These are phyloP conservation scores for Stenchaetothrips biformis DNA, from an alignment of 2,888 invertebrate genomes.

Conservation along the genomic window DNA sequence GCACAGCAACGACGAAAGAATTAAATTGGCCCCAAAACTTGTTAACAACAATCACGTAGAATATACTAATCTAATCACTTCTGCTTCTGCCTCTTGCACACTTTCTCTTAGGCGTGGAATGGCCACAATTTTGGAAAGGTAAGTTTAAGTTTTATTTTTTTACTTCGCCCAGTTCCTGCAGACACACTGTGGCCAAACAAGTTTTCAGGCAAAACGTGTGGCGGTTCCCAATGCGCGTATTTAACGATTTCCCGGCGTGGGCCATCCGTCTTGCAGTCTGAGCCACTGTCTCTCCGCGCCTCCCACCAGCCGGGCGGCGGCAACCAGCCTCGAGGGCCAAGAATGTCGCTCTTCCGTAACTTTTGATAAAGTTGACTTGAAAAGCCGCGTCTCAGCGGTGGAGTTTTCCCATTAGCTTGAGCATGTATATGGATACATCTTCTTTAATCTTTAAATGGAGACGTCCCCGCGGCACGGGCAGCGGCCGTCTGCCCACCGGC, in stretches of 20 bases:
- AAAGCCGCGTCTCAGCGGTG: conserved; percentile 6
- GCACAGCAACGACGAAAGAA: too few species aligned
- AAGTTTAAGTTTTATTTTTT: not conserved
- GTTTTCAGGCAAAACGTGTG: too few species aligned
- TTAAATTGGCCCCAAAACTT: too few species aligned
- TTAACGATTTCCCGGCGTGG: too few species aligned
- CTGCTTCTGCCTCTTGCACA: not conserved
- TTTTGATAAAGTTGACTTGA: conserved; percentile 25
- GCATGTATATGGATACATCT: conserved; percentile 25
- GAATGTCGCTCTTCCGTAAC: conserved; percentile 22
- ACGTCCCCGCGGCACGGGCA: too few species aligned
- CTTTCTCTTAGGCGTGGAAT: conserved; percentile 2
- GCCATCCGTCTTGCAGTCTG: too few species aligned
- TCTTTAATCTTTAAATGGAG: conserved; percentile 21
- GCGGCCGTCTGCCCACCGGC: too few species aligned
- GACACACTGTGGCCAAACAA: too few species aligned
- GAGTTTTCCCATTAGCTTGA: conserved; percentile 21
- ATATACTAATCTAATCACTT: not conserved
- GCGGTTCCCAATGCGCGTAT: too few species aligned
- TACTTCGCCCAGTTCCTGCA: too few species aligned
- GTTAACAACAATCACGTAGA: not conserved
- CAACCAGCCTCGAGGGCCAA: not conserved
- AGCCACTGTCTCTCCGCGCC: too few species aligned
- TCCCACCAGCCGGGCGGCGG: not conserved
- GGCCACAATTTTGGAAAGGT: conserved; percentile 15